Percentiles rank a stretch among this genome's conserved stretches.
Evolutionary conservation across 2,797 vertebrate species (phyloP).

Genomic region (Sciaenops ocellatus): DNA sequence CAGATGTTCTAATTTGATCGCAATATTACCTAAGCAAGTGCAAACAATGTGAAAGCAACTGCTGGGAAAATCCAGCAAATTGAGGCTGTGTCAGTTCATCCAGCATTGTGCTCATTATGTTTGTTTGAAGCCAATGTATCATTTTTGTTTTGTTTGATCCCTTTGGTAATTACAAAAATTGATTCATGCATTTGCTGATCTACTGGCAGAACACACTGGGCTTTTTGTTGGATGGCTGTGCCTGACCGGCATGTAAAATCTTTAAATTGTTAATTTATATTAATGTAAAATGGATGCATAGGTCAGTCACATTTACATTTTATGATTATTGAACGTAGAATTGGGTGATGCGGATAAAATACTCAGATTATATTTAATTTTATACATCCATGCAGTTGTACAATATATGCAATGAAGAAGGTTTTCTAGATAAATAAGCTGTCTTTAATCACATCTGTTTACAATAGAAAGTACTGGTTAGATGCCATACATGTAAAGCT

Average conservation of each 20-base stretch:
- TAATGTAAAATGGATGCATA: background rate
- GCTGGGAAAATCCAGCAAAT: conserved; percentile 33
- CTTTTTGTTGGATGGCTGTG: conserved; percentile 9
- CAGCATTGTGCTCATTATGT: conserved; percentile 6
- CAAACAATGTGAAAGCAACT: conserved; percentile 32
- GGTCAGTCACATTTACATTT: background rate
- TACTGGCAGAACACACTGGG: conserved; percentile 17
- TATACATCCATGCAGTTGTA: background rate
- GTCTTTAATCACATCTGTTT: too few relatives aligned
- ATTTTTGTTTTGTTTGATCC: conserved; percentile 33
- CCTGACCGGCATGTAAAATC: conserved; percentile 4
- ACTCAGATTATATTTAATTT: too few relatives aligned
- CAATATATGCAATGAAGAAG: too few relatives aligned
- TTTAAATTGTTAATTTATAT: background rate
- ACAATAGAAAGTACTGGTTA: too few relatives aligned
- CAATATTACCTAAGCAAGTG: conserved; percentile 13
- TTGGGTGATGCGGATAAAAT: background rate
- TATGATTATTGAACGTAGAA: background rate
- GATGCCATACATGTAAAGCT: too few relatives aligned
- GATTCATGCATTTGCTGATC: conserved; percentile 2
- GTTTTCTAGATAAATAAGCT: background rate
- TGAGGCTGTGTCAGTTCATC: conserved; percentile 16
- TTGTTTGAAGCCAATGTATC: conserved; percentile 17
- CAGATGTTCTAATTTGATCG: conserved; percentile 38
- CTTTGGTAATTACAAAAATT: conserved; percentile 14